Evolutionary conservation across 1,140 invertebrate species (phyloP), one percentile per base, ranked within the genome.

Genomic region (Pseudomyrmex concolor): DNA sequence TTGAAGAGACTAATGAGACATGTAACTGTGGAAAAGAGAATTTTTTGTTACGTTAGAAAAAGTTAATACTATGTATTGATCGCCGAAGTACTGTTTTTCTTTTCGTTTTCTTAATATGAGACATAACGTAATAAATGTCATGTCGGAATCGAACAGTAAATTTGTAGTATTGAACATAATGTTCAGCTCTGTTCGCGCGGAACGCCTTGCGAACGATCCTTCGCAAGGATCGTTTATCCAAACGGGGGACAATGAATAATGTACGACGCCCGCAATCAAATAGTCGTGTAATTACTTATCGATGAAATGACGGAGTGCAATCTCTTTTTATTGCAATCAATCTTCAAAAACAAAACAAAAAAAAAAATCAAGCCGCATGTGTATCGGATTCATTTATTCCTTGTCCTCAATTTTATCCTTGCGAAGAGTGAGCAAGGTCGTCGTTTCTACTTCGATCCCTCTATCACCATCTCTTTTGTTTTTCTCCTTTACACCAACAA

Each of bases 401-500:
- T 57, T 43, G 10, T 25, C 25, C 7, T 67, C n/a, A 43, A 15
- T 7, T 5, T 48, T 67, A 45, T 55, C 48, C 10, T 43, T 15
- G 64, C 55, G 66, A 60, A 34, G 54, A 51, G 19, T 22, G 34
- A 57, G 86, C 60, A 34, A 34, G 34, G 57, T 17, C n/a, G 57
- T 17, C n/a, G 10, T 63, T 34, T 10, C 59, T 57, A 34, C 34
- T 51, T n/a, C 25, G 17, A n/a, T 17, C 22, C 34, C 51, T 45
- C 15, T 10, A 1, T n/a, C 19, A 15, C 64, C 62, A 17, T 43
- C 70, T 73, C 34, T 34, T 34, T 34, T 34, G 66, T 67, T 17
- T 70, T 50, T 25, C 22, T 67, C n/a, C 19, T 70, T 78, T 9
- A 78, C 57, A 51, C 71, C 76, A 67, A 80, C 80, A 71, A 86